phyloP scores from a whole-genome alignment of 1,140 invertebrate species.

The Vanessa tameamea region DNA sequence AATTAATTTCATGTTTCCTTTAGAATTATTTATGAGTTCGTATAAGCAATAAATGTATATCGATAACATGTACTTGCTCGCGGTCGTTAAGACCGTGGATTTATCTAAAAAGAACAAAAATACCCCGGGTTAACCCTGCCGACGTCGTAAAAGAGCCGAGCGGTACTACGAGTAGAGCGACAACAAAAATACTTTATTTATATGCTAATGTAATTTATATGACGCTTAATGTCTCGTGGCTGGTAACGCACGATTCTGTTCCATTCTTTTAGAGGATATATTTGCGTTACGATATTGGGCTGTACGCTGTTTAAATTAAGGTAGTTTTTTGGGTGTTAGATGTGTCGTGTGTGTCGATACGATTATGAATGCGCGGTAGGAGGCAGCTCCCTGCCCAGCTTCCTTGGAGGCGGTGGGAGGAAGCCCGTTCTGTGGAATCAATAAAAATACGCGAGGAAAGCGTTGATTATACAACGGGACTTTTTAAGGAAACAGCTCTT shows the following conservation, averaged over 20 bases:
- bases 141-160: slow-evolving; percentile 71
- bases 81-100: slow-evolving; percentile 73
- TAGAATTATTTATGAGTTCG: slow-evolving; percentile 75
- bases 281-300: slow-evolving; percentile 42
- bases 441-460: slow-evolving; percentile 80
- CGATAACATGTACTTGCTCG: slow-evolving; percentile 76
- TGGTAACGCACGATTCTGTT: slow-evolving; percentile 78
- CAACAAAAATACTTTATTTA: slow-evolving; percentile 81
- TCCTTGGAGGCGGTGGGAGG: slow-evolving; percentile 64
- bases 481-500: slow-evolving; percentile 63
- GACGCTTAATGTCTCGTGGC: slow-evolving; percentile 78
- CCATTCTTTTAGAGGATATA: slow-evolving; percentile 61
- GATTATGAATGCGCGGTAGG: slow-evolving; percentile 80
- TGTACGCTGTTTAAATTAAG: slow-evolving; percentile 57
- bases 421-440: slow-evolving; percentile 65
- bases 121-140: slow-evolving; percentile 63
- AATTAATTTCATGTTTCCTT: slow-evolving; percentile 77
- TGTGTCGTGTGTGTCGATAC: slow-evolving; percentile 72
- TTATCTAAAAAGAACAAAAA: slow-evolving; percentile 79
- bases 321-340: slow-evolving; percentile 50
- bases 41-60: slow-evolving; percentile 76
- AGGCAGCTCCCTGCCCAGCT: slow-evolving; percentile 74
- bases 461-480: slow-evolving; percentile 78
- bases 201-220: slow-evolving; percentile 81
- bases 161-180: slow-evolving; percentile 56